Conservation (phyloP, 1,140 invertebrate genomes). For the Caenorhabditis tropicalis region DNA sequence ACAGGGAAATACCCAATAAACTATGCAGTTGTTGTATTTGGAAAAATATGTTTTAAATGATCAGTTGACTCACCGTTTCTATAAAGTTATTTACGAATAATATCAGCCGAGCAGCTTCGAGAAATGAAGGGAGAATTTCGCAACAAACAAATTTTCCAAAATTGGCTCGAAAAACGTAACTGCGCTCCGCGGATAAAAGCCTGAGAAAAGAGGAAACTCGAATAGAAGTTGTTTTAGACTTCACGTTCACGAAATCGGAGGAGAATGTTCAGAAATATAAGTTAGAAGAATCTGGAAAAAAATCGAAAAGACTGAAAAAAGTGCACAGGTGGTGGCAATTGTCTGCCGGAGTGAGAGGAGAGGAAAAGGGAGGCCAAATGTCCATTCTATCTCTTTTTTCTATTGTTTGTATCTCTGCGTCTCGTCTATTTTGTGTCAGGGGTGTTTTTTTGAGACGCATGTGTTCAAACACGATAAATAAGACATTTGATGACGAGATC, state of each 20-base stretch:
- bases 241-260: neutral
- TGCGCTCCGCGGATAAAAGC: neutral
- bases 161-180: neutral
- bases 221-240: neutral
- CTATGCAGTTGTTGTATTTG: neutral
- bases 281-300: neutral
- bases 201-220: constrained; percentile 2
- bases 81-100: neutral
- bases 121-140: neutral
- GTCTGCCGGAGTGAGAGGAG: neutral
- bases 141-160: neutral
- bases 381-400: constrained; percentile 34
- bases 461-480: constrained; percentile 29
- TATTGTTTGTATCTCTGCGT: constrained; percentile 22
- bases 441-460: constrained; percentile 6
- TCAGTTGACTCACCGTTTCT: neutral
- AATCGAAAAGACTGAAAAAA: neutral
- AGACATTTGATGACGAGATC: constrained; percentile 13
- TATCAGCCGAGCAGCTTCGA: neutral
- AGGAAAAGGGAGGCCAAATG: neutral
- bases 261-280: neutral
- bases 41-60: neutral
- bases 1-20: neutral
- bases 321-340: constrained; percentile 27
- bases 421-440: neutral